A percentile compares a stretch with the other conserved stretches of the same genome.
Conservation (phyloP, 2,113 vertebrate genomes). For the Oplegnathus fasciatus region DNA sequence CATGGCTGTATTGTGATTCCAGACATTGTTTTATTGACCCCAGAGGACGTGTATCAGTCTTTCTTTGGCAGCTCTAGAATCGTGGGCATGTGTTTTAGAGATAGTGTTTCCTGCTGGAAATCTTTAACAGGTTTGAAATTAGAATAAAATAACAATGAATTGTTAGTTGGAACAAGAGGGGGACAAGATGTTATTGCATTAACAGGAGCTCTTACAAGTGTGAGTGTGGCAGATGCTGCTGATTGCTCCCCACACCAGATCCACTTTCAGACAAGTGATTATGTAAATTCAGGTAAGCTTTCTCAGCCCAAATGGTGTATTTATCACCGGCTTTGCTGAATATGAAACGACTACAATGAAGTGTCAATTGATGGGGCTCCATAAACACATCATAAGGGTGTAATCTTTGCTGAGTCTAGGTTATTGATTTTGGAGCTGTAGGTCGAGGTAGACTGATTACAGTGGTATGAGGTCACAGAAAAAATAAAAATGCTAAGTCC, state of each 20-base stretch:
- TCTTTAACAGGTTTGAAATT: slow-evolving; percentile 62
- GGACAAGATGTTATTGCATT: slow-evolving; percentile 46
- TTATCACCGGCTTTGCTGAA: slow-evolving; percentile 60
- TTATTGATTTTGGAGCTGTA: slow-evolving; percentile 70
- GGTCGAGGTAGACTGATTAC: slow-evolving; percentile 43
- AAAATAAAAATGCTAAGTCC: slow-evolving; percentile 2
- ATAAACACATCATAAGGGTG: slow-evolving; percentile 59
- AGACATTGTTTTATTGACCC: slow-evolving; percentile 70
- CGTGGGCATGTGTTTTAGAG: slow-evolving; percentile 47
- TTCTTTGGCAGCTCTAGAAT: slow-evolving; percentile 49
- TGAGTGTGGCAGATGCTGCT: slow-evolving; percentile 58
- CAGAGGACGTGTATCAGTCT: slow-evolving; percentile 40
- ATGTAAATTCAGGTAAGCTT: slow-evolving; percentile 69
- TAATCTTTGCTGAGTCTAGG: slow-evolving; percentile 60
- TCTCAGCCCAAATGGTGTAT: slow-evolving; percentile 47
- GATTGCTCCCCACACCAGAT: slow-evolving; percentile 60
- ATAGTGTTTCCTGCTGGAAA: slow-evolving; percentile 53
- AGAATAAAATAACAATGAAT: slow-evolving; percentile 65
- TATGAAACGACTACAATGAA: slow-evolving; percentile 59
- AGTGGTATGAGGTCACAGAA: slow-evolving; percentile 27
- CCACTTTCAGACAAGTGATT: slow-evolving; percentile 68
- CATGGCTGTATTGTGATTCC: slow-evolving; percentile 60
- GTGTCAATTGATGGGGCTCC: slow-evolving; percentile 59
- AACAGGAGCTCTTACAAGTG: slow-evolving; percentile 56
- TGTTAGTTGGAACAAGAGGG: slow-evolving; percentile 38